These are phyloP conservation scores for Eremobia ochroleuca DNA, from an alignment of 2,888 invertebrate genomes.

Conservation along the genomic window DNA sequence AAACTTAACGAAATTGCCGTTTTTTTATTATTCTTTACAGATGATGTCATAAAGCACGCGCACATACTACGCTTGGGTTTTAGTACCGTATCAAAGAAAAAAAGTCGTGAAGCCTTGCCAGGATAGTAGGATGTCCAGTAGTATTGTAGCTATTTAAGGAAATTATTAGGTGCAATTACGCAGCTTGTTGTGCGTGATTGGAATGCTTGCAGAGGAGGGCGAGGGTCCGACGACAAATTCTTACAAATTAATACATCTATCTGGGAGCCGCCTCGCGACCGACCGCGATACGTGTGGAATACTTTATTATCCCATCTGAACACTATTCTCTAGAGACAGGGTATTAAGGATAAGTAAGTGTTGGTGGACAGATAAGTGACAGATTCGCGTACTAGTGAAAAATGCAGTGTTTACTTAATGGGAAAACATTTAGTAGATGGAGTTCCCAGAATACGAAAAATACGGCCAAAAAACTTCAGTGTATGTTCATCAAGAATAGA, in stretches of 20 bases:
- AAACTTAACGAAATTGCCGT: conserved; percentile 74
- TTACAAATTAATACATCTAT: conserved; percentile 91
- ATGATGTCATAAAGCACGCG: conserved; percentile 72
- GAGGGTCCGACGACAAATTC: conserved; percentile 90
- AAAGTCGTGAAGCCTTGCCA: conserved; percentile 33
- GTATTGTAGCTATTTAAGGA: conserved; percentile 86
- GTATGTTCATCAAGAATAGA: background rate
- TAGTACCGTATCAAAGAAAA: conserved; percentile 60
- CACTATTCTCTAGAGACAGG: conserved; percentile 74
- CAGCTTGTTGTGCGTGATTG: conserved; percentile 90
- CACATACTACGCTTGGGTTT: conserved; percentile 53
- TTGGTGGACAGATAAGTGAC: conserved; percentile 44
- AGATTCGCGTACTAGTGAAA: conserved; percentile 32
- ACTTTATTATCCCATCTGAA: conserved; percentile 84
- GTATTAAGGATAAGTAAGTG: conserved; percentile 78
- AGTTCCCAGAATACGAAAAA: background rate
- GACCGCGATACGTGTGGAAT: conserved; percentile 87
- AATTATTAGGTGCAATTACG: conserved; percentile 91
- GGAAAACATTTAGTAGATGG: no score
- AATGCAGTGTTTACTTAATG: background rate
- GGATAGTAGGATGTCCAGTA: conserved; percentile 59
- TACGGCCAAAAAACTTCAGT: background rate
- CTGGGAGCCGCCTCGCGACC: conserved; percentile 82
- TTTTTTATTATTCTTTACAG: conserved; percentile 77
- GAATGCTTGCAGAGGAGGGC: conserved; percentile 80